Evolutionary conservation across 2,797 vertebrate genomes (phyloP).

Genomic region (Anabacerthia variegaticeps): DNA sequence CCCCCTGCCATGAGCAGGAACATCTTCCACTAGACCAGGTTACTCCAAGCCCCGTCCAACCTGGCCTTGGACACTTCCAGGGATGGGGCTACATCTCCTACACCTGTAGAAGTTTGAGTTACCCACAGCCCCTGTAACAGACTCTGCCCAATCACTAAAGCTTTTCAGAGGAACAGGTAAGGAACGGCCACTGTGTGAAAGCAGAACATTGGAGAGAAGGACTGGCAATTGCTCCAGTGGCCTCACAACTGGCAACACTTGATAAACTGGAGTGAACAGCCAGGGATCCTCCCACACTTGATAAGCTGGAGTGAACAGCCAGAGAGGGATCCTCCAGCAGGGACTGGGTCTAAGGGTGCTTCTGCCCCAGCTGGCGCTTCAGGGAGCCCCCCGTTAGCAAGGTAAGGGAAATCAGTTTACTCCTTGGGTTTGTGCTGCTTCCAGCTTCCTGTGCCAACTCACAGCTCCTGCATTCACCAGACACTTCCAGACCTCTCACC

Average conservation of each 20-base stretch:
- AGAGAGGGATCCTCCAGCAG: not conserved
- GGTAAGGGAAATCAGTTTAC: not conserved
- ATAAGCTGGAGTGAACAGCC: not conserved
- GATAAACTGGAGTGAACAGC: not conserved
- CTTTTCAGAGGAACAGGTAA: not conserved
- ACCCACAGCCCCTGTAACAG: not conserved
- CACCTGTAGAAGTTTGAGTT: not conserved
- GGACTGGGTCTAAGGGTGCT: fast-evolving
- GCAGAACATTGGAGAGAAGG: fast-evolving
- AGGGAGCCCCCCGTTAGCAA: fast-evolving
- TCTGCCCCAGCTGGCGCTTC: not conserved
- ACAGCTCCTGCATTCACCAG: not conserved
- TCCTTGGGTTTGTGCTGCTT: not conserved
- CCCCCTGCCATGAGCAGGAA: not conserved
- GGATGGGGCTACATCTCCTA: not conserved
- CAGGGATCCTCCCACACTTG: not conserved
- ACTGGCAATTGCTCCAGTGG: too few species aligned
- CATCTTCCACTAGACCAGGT: not conserved
- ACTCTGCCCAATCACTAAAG: fast-evolving
- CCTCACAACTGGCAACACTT: not conserved
- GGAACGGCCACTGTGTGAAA: fast-evolving
- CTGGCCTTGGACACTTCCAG: not conserved
- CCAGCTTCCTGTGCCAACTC: not conserved
- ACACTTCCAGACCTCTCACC: too few species aligned
- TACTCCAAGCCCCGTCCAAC: not conserved